These are phyloP conservation scores for Grallaria varia DNA, from an alignment of 2,113 vertebrate species.

Conservation along the genomic window DNA sequence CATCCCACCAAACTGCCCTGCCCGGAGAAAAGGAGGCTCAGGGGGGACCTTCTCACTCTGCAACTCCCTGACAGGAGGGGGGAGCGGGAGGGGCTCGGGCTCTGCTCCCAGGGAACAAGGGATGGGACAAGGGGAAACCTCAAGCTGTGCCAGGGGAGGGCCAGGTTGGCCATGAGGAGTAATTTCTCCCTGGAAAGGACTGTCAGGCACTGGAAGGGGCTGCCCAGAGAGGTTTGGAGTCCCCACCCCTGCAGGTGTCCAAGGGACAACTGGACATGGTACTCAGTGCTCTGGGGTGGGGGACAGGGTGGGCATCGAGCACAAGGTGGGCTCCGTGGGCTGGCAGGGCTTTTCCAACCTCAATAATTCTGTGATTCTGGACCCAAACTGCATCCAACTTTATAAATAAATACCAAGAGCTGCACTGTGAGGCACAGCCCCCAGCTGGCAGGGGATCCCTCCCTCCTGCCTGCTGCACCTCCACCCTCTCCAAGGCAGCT, in stretches of 20 bases:
- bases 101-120: not conserved
- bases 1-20: not conserved
- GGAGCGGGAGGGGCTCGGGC: accelerated
- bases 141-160: not conserved
- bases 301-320: not conserved
- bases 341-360: not conserved
- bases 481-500: not conserved
- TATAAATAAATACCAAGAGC: not conserved
- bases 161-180: accelerated
- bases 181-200: not conserved
- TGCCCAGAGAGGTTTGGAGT: not conserved
- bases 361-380: not conserved
- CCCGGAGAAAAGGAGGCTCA: not conserved
- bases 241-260: not conserved
- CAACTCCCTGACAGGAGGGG: not conserved
- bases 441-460: not conserved
- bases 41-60: not conserved
- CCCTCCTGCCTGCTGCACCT: not conserved
- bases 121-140: accelerated
- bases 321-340: not conserved
- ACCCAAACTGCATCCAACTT: not conserved
- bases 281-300: not conserved
- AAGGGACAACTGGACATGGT: accelerated
- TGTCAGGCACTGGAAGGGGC: not conserved
- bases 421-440: not conserved